Percentiles rank a stretch among this genome's conserved stretches.
These are phyloP conservation scores for Tetrao urogallus DNA, from an alignment of 2,113 vertebrate genomes.

Conservation along the genomic window DNA sequence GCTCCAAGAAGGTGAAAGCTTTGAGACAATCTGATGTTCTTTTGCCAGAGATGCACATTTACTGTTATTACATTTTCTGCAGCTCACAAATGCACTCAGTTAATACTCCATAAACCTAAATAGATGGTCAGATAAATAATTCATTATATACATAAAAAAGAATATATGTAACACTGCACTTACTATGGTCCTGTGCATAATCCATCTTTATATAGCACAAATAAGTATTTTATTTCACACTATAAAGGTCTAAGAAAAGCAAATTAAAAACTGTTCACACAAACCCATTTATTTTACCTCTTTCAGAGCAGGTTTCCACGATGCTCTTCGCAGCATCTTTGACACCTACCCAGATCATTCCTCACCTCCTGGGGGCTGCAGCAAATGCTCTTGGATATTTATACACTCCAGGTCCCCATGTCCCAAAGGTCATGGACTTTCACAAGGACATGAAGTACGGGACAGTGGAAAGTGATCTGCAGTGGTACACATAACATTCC, in stretches of 20 bases:
- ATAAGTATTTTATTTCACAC: background rate
- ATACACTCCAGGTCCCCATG: rapidly evolving
- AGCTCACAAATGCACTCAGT: background rate
- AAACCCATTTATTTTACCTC: background rate
- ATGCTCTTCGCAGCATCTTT: background rate
- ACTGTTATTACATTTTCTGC: background rate
- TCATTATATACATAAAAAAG: background rate
- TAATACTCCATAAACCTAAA: background rate
- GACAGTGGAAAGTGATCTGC: background rate
- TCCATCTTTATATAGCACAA: background rate
- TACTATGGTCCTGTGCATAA: background rate
- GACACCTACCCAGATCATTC: background rate
- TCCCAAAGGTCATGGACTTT: background rate
- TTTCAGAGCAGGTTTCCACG: background rate
- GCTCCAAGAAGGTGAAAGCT: background rate
- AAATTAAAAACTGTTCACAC: background rate
- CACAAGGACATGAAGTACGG: background rate
- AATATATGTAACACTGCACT: background rate
- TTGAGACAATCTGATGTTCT: background rate
- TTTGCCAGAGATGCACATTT: background rate
- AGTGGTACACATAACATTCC: background rate
- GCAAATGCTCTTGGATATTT: rapidly evolving
- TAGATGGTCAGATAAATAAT: background rate
- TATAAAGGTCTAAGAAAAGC: background rate
- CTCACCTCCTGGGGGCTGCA: background rate